Percentiles rank a stretch among this genome's conserved stretches.
phyloP scores from a whole-genome alignment of 2,888 invertebrate genomes.

The Griposia aprilina region DNA sequence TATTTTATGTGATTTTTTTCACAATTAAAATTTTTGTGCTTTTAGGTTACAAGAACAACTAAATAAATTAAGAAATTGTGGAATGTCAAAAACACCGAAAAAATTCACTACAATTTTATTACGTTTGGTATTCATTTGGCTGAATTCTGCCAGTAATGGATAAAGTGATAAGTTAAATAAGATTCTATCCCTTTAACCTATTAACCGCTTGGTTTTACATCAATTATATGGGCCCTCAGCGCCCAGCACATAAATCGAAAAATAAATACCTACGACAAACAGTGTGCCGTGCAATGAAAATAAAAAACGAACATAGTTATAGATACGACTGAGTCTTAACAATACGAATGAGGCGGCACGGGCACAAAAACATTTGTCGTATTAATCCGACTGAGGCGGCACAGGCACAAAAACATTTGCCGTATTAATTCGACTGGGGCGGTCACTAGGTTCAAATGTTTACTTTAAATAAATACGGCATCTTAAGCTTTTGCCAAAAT shows the following conservation, averaged over 20 bases:
- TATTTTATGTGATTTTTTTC: constrained; percentile 28
- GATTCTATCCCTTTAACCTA: background rate
- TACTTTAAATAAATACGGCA: constrained; percentile 3
- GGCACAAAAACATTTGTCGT: too few species aligned
- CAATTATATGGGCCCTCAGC: too few species aligned
- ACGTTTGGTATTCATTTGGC: constrained; percentile 4
- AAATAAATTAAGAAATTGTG: constrained; percentile 33
- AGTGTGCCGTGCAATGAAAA: too few species aligned
- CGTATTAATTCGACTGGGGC: too few species aligned
- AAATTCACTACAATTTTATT: constrained; percentile 13
- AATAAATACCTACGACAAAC: too few species aligned
- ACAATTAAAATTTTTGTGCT: constrained; percentile 72
- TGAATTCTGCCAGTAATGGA: background rate
- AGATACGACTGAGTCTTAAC: too few species aligned
- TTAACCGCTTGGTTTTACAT: too few species aligned
- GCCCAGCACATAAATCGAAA: too few species aligned
- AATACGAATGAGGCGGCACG: too few species aligned
- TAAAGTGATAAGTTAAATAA: background rate
- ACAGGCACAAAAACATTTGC: too few species aligned
- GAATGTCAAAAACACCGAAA: constrained; percentile 53
- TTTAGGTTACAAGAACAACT: constrained; percentile 62
- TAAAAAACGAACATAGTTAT: too few species aligned
- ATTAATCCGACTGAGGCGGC: too few species aligned
- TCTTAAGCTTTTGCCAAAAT: background rate
- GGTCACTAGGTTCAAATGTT: background rate